Percentiles rank a stretch among this genome's conserved stretches.
Conservation (phyloP, 2,888 invertebrate genomes). For the Zygogramma bicolorata region DNA sequence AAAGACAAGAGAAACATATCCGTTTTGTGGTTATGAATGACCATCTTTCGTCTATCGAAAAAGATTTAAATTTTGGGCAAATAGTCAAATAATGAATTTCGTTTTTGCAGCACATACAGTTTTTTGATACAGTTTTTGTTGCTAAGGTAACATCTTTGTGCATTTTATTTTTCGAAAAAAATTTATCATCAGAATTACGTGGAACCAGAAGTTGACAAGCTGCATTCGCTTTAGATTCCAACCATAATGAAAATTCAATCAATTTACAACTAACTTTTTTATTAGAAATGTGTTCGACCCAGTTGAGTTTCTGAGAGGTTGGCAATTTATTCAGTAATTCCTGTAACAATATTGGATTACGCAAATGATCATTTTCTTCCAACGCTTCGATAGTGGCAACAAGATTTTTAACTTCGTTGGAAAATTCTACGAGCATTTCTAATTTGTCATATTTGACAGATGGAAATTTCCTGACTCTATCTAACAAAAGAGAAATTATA, state of each 20-base stretch:
- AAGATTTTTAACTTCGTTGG: not conserved
- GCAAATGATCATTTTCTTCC: conserved; percentile 1
- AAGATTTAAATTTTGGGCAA: not conserved
- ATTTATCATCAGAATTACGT: not conserved
- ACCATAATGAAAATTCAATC: not conserved
- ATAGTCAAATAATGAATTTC: not conserved
- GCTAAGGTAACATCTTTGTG: not conserved
- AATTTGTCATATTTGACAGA: not conserved
- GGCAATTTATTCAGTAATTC: not conserved
- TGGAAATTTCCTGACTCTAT: not conserved
- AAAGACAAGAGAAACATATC: not conserved
- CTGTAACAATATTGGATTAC: not conserved
- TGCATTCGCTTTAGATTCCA: not conserved
- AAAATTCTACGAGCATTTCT: not conserved
- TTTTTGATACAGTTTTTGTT: not conserved
- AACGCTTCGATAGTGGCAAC: conserved; percentile 7
- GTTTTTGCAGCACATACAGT: too few relatives aligned
- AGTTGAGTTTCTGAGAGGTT: not conserved
- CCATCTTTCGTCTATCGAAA: not conserved
- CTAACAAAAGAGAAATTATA: too few relatives aligned
- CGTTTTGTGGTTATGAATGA: not conserved
- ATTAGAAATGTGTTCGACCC: conserved; percentile 3
- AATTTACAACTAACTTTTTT: not conserved
- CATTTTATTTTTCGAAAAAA: not conserved
- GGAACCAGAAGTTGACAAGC: not conserved